Conservation (phyloP, 2,797 vertebrate genomes). For the Neosalanx taihuensis region DNA sequence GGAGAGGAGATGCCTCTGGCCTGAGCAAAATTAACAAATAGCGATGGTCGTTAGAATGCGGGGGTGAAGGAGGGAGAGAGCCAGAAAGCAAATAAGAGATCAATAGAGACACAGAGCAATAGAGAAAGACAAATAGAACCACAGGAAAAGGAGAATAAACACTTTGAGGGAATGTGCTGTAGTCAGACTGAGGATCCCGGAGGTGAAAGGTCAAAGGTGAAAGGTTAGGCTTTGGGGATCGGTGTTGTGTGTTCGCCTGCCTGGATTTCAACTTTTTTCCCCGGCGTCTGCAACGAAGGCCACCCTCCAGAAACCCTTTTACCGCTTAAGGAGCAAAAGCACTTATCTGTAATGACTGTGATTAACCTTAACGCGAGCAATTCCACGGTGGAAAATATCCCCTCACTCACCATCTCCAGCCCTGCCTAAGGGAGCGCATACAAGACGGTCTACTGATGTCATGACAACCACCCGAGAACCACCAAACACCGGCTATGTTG, state of each 20-base stretch:
- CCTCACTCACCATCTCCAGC: not conserved
- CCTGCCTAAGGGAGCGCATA: not conserved
- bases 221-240: not conserved
- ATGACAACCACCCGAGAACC: not conserved
- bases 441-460: no score
- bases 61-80: not conserved
- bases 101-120: not conserved
- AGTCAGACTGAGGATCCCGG: not conserved
- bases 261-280: not conserved
- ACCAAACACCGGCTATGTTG: no score
- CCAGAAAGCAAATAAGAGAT: not conserved
- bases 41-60: no score
- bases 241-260: not conserved
- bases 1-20: not conserved
- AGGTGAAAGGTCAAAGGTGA: not conserved
- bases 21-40: not conserved
- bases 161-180: not conserved
- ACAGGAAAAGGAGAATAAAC: not conserved
- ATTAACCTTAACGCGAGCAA: conserved; percentile 7
- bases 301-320: not conserved
- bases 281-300: not conserved
- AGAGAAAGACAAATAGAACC: not conserved
- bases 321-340: conserved; percentile 4
- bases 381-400: conserved; percentile 4
- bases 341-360: conserved; percentile 17